Evolutionary conservation across 2,888 invertebrate genomes (phyloP).

Genomic region (Lepidochitona cinerea): DNA sequence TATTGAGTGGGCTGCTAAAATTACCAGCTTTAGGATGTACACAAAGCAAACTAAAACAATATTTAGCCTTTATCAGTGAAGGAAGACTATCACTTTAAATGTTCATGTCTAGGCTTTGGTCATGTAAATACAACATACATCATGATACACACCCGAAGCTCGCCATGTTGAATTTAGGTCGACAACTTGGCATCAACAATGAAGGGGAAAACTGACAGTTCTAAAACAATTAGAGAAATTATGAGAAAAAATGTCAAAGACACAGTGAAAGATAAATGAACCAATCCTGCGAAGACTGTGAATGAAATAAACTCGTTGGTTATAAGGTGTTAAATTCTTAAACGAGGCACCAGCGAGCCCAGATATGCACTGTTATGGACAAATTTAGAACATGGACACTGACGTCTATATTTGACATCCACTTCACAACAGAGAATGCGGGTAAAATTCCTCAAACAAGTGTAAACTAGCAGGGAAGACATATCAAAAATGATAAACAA

Average conservation of each 20-base stretch:
- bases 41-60: no score
- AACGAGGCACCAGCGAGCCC: background rate
- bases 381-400: conserved; percentile 4
- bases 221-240: no score
- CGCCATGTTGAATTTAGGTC: conserved; percentile 51
- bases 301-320: no score
- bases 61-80: no score
- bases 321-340: no score
- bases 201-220: background rate
- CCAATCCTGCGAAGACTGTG: no score
- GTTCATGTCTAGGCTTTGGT: no score
- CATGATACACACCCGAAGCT: conserved; percentile 10
- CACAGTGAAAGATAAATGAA: no score
- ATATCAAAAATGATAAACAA: background rate
- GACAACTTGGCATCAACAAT: conserved; percentile 17
- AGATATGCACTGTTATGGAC: background rate
- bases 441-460: background rate
- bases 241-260: no score
- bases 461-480: background rate
- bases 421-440: background rate
- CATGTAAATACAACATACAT: background rate
- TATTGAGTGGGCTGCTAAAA: no score
- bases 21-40: no score
- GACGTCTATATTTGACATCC: conserved; percentile 5
- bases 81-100: no score